Conservation (phyloP, 2,113 vertebrate species). For the Colaptes auratus region DNA sequence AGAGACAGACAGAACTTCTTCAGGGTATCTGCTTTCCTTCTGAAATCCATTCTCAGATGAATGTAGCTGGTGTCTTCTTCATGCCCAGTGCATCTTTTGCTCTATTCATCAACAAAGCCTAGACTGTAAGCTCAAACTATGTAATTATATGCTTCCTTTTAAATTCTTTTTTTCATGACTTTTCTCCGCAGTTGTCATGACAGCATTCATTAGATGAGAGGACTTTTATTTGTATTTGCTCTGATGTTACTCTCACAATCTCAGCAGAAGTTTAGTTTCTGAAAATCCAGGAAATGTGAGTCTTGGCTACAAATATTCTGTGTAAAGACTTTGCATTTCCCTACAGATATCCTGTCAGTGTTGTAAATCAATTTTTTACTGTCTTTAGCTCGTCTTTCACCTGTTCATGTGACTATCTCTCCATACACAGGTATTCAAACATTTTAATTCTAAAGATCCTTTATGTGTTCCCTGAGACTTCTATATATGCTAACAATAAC, state of each 20-base stretch:
- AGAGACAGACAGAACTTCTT: neutral
- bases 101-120: neutral
- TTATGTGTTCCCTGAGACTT: neutral
- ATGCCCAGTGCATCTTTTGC: neutral
- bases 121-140: neutral
- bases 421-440: neutral
- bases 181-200: neutral
- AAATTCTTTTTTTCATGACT: neutral
- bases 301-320: neutral
- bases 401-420: neutral
- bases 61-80: neutral
- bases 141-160: neutral
- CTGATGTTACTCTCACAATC: neutral
- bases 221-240: neutral
- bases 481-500: neutral
- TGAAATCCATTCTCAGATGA: neutral
- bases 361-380: neutral
- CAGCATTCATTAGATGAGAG: neutral
- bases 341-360: neutral
- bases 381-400: neutral
- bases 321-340: neutral
- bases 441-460: neutral
- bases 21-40: neutral
- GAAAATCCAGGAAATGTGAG: neutral
- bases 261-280: neutral